Conservation (phyloP, 2,113 vertebrate genomes). For the Burhinus bistriatus region DNA sequence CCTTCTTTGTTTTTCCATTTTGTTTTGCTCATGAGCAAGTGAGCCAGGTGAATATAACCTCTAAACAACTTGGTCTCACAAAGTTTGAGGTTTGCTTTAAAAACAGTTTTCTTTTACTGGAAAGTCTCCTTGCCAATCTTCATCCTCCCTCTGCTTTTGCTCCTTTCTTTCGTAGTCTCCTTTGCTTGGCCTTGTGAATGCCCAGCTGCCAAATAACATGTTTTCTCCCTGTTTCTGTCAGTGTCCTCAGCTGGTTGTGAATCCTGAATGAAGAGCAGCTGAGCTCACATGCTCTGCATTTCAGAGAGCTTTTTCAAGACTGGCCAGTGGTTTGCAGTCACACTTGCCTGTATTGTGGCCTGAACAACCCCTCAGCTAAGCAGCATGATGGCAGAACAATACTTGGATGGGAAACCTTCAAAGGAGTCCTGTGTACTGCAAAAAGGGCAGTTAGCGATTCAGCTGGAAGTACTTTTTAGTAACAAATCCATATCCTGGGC, state of each 20-base stretch:
- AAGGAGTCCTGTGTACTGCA: neutral
- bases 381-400: neutral
- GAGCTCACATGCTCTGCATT: neutral
- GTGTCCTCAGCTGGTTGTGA: constrained; percentile 25
- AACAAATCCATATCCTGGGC: accelerated
- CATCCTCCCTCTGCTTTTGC: neutral
- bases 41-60: neutral
- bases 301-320: neutral
- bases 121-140: neutral
- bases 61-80: neutral
- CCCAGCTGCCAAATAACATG: neutral
- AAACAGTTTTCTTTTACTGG: neutral
- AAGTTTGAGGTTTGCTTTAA: neutral
- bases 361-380: neutral
- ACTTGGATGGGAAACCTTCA: neutral
- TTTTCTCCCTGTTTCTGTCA: neutral
- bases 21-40: neutral
- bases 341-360: neutral
- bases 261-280: neutral
- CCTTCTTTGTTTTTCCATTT: neutral
- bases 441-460: neutral
- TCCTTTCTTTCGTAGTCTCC: neutral
- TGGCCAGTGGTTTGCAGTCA: neutral
- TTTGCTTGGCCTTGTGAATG: neutral
- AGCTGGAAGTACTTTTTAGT: neutral